Conservation (phyloP, 2,113 vertebrate species). For the Eira barbara region DNA sequence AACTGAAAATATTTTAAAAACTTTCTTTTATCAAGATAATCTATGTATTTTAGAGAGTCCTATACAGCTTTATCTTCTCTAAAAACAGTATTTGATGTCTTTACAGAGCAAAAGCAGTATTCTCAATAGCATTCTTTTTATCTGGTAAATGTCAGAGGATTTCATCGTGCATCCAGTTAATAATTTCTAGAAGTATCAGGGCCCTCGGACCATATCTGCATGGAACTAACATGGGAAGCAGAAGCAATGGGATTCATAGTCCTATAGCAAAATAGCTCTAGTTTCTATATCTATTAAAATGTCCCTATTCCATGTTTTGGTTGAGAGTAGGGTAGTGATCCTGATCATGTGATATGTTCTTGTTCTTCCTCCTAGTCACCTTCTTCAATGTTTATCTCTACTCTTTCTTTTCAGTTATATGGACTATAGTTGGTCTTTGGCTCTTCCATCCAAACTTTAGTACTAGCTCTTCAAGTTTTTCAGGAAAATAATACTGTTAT, state of each 20-base stretch:
- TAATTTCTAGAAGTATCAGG: not conserved
- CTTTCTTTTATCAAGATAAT: not conserved
- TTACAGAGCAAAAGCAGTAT: not conserved
- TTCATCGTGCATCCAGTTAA: not conserved
- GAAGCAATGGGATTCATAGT: rapidly evolving
- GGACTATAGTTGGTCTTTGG: not conserved
- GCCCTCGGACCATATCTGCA: not conserved
- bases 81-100: not conserved
- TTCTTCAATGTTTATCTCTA: not conserved
- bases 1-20: not conserved
- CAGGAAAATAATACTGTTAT: not conserved
- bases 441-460: not conserved
- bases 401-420: not conserved
- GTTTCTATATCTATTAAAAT: not conserved
- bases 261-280: not conserved
- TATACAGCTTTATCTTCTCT: not conserved
- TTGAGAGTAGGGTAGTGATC: not conserved
- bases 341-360: not conserved
- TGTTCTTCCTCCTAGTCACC: not conserved
- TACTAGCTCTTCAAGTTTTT: not conserved
- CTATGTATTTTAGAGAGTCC: not conserved
- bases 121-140: not conserved
- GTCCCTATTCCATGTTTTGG: not conserved
- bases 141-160: not conserved
- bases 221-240: not conserved